phyloP scores from a whole-genome alignment of 2,888 invertebrate genomes.

The Ethmia dodecea region DNA sequence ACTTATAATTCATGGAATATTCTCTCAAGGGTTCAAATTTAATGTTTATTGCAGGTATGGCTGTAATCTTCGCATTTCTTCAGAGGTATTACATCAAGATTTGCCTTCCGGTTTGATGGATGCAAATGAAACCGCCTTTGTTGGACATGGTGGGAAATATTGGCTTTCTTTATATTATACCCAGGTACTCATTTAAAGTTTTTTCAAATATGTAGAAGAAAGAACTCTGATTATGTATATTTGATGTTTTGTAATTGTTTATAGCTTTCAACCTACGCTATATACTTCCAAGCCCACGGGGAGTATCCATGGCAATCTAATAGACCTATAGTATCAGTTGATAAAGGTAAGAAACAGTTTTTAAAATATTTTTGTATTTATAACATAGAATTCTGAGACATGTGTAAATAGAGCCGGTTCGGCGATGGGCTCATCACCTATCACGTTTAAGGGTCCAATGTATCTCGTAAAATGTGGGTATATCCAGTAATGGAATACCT shows the following conservation, averaged over 20 bases:
- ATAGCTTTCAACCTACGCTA: constrained; percentile 67
- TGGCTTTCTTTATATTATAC: constrained; percentile 67
- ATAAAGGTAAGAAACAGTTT: constrained; percentile 51
- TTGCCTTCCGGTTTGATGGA: constrained; percentile 49
- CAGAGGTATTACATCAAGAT: constrained; percentile 50
- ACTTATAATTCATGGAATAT: too few species aligned
- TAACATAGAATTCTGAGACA: too few species aligned
- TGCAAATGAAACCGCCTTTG: constrained; percentile 65
- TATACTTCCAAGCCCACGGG: constrained; percentile 69
- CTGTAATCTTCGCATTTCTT: constrained; percentile 62
- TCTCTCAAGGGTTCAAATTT: too few species aligned
- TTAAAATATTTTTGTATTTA: neutral
- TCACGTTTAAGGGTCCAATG: too few species aligned
- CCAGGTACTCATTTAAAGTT: constrained; percentile 37
- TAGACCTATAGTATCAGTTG: constrained; percentile 51
- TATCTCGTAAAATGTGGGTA: too few species aligned
- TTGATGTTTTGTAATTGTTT: too few species aligned
- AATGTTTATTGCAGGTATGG: constrained; percentile 68
- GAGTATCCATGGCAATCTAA: constrained; percentile 71
- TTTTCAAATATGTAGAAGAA: too few species aligned
- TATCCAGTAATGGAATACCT: too few species aligned
- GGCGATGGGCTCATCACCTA: too few species aligned
- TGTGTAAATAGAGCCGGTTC: too few species aligned
- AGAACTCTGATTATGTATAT: too few species aligned
- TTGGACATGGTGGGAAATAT: constrained; percentile 67